phyloP scores from a whole-genome alignment of 2,797 vertebrate species.

The Leptoclinus maculatus region DNA sequence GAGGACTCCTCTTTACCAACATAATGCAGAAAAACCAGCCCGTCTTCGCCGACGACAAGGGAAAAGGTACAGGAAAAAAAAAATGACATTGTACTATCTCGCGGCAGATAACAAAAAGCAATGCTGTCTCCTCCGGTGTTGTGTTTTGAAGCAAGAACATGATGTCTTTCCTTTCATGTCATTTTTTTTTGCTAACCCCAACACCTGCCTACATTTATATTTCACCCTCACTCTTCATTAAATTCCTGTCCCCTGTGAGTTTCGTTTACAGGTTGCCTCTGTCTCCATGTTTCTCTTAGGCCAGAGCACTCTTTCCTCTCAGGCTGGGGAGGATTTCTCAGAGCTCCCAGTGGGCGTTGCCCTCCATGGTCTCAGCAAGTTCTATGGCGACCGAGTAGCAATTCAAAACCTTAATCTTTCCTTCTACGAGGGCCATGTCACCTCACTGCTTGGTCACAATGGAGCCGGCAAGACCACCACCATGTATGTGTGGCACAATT shows the following conservation, averaged over 20 bases:
- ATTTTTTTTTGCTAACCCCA: conserved; percentile 11
- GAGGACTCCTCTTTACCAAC: conserved; percentile 87
- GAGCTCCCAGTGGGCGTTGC: conserved; percentile 90
- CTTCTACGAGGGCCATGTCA: conserved; percentile 96
- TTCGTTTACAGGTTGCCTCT: conserved; percentile 44
- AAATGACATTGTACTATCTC: neutral
- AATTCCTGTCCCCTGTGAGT: conserved; percentile 18
- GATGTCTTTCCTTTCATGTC: conserved; percentile 26
- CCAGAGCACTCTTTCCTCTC: conserved; percentile 74
- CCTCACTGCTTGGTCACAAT: conserved; percentile 95
- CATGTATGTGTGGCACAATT: conserved; percentile 84
- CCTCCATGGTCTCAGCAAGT: conserved; percentile 91
- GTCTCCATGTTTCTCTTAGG: conserved; percentile 67
- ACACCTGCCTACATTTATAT: conserved; percentile 14
- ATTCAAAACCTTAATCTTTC: conserved; percentile 92
- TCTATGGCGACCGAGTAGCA: conserved; percentile 88
- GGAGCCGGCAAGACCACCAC: conserved; percentile 98
- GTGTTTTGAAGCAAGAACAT: conserved; percentile 26
- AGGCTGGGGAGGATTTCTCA: conserved; percentile 85
- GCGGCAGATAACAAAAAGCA: conserved; percentile 15
- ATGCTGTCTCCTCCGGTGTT: conserved; percentile 22
- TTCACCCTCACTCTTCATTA: conserved; percentile 20
- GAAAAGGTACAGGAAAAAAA: conserved; percentile 71
- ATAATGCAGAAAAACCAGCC: conserved; percentile 87
- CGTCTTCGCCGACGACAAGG: conserved; percentile 79